phyloP scores from a whole-genome alignment of 2,113 vertebrate genomes.

The Ctenomys sociabilis region DNA sequence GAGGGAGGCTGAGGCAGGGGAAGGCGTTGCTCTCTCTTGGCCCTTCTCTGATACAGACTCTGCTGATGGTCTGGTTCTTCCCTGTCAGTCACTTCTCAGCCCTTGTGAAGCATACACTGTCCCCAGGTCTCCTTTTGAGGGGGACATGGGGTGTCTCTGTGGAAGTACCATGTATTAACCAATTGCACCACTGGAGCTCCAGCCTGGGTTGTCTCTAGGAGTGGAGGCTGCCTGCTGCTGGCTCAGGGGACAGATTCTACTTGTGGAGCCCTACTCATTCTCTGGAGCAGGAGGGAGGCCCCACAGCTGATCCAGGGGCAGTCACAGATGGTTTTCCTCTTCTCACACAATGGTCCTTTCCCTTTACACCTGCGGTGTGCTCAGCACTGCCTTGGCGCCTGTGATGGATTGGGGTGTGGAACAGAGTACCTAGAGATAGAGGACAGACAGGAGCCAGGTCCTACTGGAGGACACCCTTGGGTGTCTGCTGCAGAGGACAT shows the following conservation, averaged over 20 bases:
- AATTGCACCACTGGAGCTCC: not conserved
- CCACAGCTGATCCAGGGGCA: not conserved
- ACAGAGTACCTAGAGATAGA: fast-evolving
- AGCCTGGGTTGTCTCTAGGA: not conserved
- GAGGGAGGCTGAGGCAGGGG: too few relatives aligned
- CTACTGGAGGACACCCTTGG: not conserved
- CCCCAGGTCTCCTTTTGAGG: not conserved
- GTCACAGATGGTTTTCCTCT: not conserved
- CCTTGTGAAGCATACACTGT: not conserved
- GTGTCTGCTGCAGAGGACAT: not conserved
- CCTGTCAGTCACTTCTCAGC: not conserved
- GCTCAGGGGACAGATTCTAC: not conserved
- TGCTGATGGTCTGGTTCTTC: not conserved
- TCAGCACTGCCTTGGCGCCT: fast-evolving
- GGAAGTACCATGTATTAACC: not conserved
- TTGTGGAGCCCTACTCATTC: not conserved
- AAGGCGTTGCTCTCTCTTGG: not conserved
- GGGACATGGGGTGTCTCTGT: not conserved
- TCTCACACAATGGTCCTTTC: too few relatives aligned
- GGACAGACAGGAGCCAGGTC: not conserved
- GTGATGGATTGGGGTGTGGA: fast-evolving
- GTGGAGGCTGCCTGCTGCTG: not conserved
- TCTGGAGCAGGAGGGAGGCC: not conserved
- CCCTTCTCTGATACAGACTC: not conserved
- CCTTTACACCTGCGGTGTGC: fast-evolving